These are phyloP conservation scores for Uropsilus gracilis DNA, from an alignment of 2,113 vertebrate species.

Conservation along the genomic window DNA sequence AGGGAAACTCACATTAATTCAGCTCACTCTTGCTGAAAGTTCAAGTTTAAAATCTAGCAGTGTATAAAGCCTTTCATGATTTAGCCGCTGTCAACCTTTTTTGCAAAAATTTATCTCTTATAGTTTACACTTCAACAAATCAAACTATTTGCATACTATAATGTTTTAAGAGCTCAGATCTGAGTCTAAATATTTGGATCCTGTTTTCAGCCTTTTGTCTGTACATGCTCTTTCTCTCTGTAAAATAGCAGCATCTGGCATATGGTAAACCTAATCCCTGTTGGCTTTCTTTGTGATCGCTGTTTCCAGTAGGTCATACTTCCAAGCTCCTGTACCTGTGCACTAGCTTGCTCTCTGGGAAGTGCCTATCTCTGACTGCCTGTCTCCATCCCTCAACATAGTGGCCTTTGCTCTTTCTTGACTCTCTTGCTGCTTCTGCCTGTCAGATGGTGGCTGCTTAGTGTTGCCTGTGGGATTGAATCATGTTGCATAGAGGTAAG, in stretches of 20 bases:
- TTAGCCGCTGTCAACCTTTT: not conserved
- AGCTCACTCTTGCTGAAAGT: not conserved
- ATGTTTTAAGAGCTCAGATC: not conserved
- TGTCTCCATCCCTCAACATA: not conserved
- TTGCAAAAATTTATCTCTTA: not conserved
- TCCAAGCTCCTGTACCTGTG: not conserved
- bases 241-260: not conserved
- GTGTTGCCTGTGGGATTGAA: not conserved
- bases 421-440: not conserved
- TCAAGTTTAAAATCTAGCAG: not conserved
- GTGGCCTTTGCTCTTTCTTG: not conserved
- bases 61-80: not conserved
- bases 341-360: not conserved
- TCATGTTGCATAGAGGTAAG: not conserved
- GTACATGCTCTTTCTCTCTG: not conserved
- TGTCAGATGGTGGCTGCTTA: not conserved
- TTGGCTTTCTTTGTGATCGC: accelerated
- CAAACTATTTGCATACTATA: not conserved
- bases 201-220: not conserved
- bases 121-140: not conserved
- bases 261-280: not conserved
- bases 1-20: not conserved
- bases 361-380: not conserved
- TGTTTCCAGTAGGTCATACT: not conserved
- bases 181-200: not conserved